Base-by-base conservation (phyloP, 2,888 invertebrate species). In the Lutraria lutraria region DNA sequence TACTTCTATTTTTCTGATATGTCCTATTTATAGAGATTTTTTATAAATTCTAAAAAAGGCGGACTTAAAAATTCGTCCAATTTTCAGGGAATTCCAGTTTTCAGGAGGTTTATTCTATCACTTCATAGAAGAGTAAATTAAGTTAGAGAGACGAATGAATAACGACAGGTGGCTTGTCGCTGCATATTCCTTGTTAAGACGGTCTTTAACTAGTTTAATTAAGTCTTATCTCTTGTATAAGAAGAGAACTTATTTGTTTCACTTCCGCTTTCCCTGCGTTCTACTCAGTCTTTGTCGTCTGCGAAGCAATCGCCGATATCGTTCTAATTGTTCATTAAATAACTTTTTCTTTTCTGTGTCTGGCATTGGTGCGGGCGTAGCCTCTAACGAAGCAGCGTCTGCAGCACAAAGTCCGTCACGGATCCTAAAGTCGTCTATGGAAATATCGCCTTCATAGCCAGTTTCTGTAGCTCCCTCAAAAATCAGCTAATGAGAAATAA, bases 361-460 rank as follows among this genome's bases (percentile, higher is more conserved):
- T 8, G 60, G 56, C 13, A 86, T 21, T 0, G 87, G 84, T 29
- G 83, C n/a, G 21, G 89, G 92, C 53, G 91, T 89, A 2, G 92
- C 88, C 29, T 89, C 82, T 12, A 94, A 90, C 1, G 93, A 83
- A 21, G 88, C 91, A 12, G 89, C 90, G 81, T 93, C 93, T 2
- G 87, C 63, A 16, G 91, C 91, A 88, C 96, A 96, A 12, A 87
- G 83, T 8, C 96, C 96, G 72, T 95, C 95, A 56, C 92, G 93
- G 2, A 96, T 94, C 16, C 93, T 91, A 88, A 96, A 93, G 91
- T 96, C 96, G 91, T 96, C 96, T 43, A 96, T 94, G 8, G 96
- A 94, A 56, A 96, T 96, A 88, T 96, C 96, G 13, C 96, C 96
- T 76, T 94, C 93, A 90, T 94, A 95, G 52, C 96, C 96, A 29